A percentile compares a stretch with the other conserved stretches of the same genome.
These are phyloP conservation scores for Serranus cabrilla DNA, from an alignment of 2,797 vertebrate genomes.

Conservation along the genomic window DNA sequence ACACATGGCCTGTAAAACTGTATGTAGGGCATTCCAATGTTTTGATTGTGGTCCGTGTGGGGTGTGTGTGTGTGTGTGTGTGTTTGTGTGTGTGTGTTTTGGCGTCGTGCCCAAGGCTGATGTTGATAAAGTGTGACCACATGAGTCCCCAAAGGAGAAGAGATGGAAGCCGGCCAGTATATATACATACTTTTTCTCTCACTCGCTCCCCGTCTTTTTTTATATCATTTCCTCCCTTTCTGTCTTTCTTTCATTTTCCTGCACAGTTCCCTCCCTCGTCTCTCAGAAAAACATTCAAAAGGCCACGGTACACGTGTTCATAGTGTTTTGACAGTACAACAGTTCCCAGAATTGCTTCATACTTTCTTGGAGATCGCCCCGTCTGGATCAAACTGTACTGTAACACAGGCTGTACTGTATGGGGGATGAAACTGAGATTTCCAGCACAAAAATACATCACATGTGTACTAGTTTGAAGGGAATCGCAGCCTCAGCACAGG, in stretches of 20 bases:
- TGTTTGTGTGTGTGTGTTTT: slow-evolving; percentile 63
- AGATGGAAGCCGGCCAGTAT: slow-evolving; percentile 58
- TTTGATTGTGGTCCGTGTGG: slow-evolving; percentile 58
- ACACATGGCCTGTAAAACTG: slow-evolving; percentile 63
- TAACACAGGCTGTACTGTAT: background rate
- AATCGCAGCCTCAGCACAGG: background rate
- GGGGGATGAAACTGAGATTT: slow-evolving; percentile 28
- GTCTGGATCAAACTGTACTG: slow-evolving; percentile 60
- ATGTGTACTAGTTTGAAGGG: slow-evolving; percentile 1
- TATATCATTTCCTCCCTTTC: slow-evolving; percentile 38
- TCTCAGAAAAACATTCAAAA: slow-evolving; percentile 41
- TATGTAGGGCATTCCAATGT: slow-evolving; percentile 50
- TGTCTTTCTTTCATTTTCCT: background rate
- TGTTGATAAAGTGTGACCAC: slow-evolving; percentile 79
- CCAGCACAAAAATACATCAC: slow-evolving; percentile 14
- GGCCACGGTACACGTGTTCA: slow-evolving; percentile 44
- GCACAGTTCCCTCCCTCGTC: background rate
- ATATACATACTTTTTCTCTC: slow-evolving; percentile 46
- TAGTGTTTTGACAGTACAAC: slow-evolving; percentile 58
- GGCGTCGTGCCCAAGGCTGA: slow-evolving; percentile 63
- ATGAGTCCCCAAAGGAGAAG: slow-evolving; percentile 55
- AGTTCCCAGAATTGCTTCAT: slow-evolving; percentile 66
- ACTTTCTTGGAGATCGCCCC: slow-evolving; percentile 60
- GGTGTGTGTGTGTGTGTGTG: slow-evolving; percentile 22
- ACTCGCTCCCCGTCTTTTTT: slow-evolving; percentile 25